Conservation (phyloP, 2,888 invertebrate species). For the Clusia tigrina region DNA sequence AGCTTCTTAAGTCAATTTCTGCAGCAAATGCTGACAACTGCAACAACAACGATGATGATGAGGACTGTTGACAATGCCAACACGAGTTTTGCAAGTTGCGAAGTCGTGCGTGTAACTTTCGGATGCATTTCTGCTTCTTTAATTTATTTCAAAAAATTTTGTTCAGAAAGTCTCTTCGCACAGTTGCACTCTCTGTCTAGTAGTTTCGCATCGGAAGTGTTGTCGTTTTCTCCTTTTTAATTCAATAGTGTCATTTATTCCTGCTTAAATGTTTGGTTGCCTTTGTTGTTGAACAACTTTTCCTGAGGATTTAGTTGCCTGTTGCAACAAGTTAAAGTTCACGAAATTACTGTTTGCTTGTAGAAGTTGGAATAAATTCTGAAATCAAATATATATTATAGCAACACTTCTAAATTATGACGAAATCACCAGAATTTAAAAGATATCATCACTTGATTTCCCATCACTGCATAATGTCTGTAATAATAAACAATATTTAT, state of each 20-base stretch:
- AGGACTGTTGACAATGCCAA: slow-evolving; percentile 31
- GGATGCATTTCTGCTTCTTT: slow-evolving; percentile 12
- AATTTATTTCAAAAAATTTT: slow-evolving; percentile 13
- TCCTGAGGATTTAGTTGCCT: not conserved
- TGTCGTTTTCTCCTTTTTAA: slow-evolving; percentile 32
- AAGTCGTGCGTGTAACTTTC: not conserved
- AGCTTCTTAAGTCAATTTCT: slow-evolving; percentile 12
- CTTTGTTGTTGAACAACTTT: not conserved
- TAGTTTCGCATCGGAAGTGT: slow-evolving; percentile 25
- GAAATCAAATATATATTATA: too few species aligned
- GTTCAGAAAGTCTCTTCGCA: too few species aligned
- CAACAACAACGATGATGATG: not conserved
- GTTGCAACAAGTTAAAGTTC: not conserved
- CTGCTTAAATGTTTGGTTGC: not conserved
- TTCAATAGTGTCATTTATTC: slow-evolving; percentile 34
- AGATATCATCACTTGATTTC: too few species aligned
- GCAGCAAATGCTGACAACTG: not conserved
- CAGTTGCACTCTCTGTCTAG: slow-evolving; percentile 2
- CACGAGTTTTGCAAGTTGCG: slow-evolving; percentile 25
- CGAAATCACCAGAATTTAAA: too few species aligned
- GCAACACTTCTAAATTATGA: too few species aligned
- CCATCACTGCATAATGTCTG: too few species aligned
- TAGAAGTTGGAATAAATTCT: too few species aligned
- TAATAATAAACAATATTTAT: too few species aligned
- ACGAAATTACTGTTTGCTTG: too few species aligned